Percentiles rank a stretch among this genome's conserved stretches.
These are phyloP conservation scores for Tragopan temminckii DNA, from an alignment of 2,797 vertebrate species.

Conservation along the genomic window DNA sequence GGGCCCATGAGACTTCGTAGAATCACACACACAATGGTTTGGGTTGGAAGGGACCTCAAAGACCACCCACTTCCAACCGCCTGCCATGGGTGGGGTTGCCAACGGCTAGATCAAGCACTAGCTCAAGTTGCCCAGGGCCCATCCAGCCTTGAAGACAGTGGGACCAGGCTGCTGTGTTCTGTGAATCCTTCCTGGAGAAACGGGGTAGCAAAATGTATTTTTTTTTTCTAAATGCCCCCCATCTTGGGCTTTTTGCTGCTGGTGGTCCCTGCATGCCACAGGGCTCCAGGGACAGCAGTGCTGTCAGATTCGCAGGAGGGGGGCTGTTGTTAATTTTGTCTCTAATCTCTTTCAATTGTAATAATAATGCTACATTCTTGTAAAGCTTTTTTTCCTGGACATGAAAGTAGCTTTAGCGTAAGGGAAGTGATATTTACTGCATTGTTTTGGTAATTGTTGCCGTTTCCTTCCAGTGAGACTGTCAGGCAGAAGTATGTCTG, in stretches of 20 bases:
- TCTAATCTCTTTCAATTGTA: neutral
- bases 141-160: neutral
- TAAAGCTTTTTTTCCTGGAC: neutral
- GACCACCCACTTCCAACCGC: too few species aligned
- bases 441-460: constrained; percentile 34
- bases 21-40: too few species aligned
- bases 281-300: neutral
- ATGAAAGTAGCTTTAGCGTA: constrained; percentile 28
- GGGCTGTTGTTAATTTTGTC: neutral
- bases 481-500: neutral
- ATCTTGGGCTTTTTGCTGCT: accelerated
- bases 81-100: too few species aligned
- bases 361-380: constrained; percentile 10
- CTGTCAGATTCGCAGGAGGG: neutral
- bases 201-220: neutral
- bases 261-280: accelerated
- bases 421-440: constrained; percentile 56
- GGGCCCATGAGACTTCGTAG: neutral
- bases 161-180: neutral
- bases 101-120: too few species aligned
- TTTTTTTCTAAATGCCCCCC: neutral
- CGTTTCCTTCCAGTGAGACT: constrained; percentile 18
- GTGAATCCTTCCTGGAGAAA: neutral
- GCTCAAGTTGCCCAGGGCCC: too few species aligned
- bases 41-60: too few species aligned